phyloP scores from a whole-genome alignment of 2,888 invertebrate species.

The Troides helena region DNA sequence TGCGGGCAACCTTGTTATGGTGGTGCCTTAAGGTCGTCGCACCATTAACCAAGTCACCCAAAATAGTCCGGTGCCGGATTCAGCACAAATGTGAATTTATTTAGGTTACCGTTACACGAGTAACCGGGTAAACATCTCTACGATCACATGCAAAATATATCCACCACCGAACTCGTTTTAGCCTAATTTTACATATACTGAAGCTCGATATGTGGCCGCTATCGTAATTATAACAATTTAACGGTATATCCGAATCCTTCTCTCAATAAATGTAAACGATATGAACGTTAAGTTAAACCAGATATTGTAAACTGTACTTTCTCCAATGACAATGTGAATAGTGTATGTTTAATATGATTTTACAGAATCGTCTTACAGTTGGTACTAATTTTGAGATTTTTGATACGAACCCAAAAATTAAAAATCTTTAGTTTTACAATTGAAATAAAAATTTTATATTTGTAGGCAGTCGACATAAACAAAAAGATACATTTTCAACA shows the following conservation, averaged over 20 bases:
- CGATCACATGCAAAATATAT: constrained; percentile 6
- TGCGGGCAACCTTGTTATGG: constrained; percentile 5
- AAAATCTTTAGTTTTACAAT: too few relatives aligned
- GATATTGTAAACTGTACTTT: background rate
- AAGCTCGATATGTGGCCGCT: background rate
- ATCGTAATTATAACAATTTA: constrained; percentile 14
- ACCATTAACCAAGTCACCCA: constrained; percentile 45
- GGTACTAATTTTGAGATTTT: background rate
- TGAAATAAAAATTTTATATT: too few relatives aligned
- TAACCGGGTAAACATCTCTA: constrained; percentile 49
- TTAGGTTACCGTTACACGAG: constrained; percentile 56
- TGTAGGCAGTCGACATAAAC: too few relatives aligned
- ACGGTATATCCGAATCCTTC: constrained; percentile 22
- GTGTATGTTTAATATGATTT: constrained; percentile 29
- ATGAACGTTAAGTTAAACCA: constrained; percentile 7
- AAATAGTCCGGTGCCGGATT: constrained; percentile 57
- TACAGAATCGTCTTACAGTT: background rate
- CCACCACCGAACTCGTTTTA: constrained; percentile 9
- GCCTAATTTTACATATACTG: constrained; percentile 13
- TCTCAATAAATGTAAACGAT: constrained; percentile 24
- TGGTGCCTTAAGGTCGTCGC: constrained; percentile 46
- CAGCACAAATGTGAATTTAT: constrained; percentile 55
- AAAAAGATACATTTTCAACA: too few relatives aligned
- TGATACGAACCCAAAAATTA: background rate
- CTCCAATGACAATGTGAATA: background rate